Evolutionary conservation across 2,113 vertebrate species (phyloP).

Genomic region (Peromyscus leucopus): DNA sequence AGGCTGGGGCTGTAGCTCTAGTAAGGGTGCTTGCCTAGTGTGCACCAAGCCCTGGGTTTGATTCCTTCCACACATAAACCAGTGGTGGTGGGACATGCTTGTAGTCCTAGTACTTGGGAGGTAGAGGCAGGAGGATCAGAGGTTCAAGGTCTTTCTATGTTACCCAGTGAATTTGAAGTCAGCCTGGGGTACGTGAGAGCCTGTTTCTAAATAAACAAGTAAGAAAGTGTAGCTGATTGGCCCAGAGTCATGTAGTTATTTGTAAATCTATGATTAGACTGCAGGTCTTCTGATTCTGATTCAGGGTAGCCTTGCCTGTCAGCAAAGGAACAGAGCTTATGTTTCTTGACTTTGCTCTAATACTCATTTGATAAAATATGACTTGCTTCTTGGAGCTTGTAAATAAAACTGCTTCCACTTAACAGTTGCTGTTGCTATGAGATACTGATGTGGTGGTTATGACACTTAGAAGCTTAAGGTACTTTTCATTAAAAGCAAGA

Average conservation of each 20-base stretch:
- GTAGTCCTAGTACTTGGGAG: neutral
- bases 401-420: slow-evolving; percentile 52
- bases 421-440: slow-evolving; percentile 38
- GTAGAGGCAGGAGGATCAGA: neutral
- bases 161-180: neutral
- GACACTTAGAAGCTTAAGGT: neutral
- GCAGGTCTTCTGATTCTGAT: slow-evolving; percentile 45
- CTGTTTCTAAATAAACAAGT: neutral
- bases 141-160: neutral
- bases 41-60: neutral
- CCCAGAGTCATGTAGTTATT: neutral
- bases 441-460: neutral
- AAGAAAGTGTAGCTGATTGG: neutral
- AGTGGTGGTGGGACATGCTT: neutral
- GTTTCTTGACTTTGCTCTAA: slow-evolving; percentile 56
- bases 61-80: neutral
- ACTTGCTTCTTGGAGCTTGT: slow-evolving; percentile 44
- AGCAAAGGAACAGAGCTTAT: slow-evolving; percentile 46
- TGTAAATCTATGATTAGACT: neutral
- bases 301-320: neutral
- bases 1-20: neutral
- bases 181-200: neutral
- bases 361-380: slow-evolving; percentile 63
- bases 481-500: slow-evolving; percentile 62
- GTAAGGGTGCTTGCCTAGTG: neutral